These are phyloP conservation scores for Pemphredon lugubris DNA, from an alignment of 2,888 invertebrate species.

Conservation along the genomic window DNA sequence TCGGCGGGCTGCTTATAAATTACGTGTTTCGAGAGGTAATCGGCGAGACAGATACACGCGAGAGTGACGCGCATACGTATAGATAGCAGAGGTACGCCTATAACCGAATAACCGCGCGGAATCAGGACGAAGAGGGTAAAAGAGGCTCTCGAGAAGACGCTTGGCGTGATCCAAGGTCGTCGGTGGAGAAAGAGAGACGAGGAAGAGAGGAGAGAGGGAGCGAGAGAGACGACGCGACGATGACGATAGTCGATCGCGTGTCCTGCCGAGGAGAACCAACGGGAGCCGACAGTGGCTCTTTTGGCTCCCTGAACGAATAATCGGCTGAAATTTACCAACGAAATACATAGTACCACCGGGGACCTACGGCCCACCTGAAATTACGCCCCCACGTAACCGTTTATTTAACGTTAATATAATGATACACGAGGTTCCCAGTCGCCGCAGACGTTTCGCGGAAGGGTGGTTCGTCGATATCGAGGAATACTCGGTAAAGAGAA, in stretches of 20 bases:
- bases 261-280: conserved; percentile 67
- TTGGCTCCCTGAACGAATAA: conserved; percentile 76
- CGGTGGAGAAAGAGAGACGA: not conserved
- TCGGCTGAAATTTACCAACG: conserved; percentile 64
- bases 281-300: conserved; percentile 76
- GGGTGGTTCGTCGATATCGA: conserved; percentile 45
- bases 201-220: not conserved
- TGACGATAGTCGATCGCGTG: conserved; percentile 75
- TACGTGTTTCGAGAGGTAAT: not conserved
- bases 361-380: conserved; percentile 57
- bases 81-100: conserved; percentile 2
- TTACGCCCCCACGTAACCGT: conserved; percentile 74
- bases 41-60: not conserved
- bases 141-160: too few relatives aligned
- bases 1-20: conserved; percentile 3
- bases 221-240: conserved; percentile 19
- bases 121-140: conserved; percentile 38
- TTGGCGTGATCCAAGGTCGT: conserved; percentile 79
- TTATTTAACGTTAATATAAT: conserved; percentile 77
- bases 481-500: conserved; percentile 25
- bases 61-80: conserved; percentile 3
- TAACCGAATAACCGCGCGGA: conserved; percentile 21
- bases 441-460: conserved; percentile 63
- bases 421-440: conserved; percentile 63
- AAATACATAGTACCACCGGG: conserved; percentile 55